phyloP scores from a whole-genome alignment of 1,140 invertebrate genomes.

The Drosophila tristis region DNA sequence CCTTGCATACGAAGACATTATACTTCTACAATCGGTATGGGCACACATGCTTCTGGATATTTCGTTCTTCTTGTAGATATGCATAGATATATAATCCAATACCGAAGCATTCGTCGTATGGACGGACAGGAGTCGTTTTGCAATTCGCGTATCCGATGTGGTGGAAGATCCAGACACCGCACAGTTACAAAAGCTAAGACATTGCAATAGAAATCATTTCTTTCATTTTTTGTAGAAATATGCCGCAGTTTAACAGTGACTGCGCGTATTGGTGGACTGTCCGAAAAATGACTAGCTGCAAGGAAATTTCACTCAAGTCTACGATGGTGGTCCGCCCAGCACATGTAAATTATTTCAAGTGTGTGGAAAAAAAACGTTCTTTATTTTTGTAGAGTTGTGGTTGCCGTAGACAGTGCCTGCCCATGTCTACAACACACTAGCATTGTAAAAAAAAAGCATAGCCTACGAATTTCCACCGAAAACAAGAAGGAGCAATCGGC shows the following conservation, averaged over 20 bases:
- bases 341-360: slow-evolving; percentile 53
- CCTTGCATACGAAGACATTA: slow-evolving; percentile 17
- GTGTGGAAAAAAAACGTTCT: slow-evolving; percentile 48
- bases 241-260: slow-evolving; percentile 75
- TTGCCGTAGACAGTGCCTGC: slow-evolving; percentile 65
- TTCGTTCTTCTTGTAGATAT: slow-evolving; percentile 43
- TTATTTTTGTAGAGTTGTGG: slow-evolving; percentile 63
- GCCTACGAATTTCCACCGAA: background rate
- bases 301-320: background rate
- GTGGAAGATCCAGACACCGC: slow-evolving; percentile 8
- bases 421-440: slow-evolving; percentile 19
- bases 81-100: slow-evolving; percentile 4
- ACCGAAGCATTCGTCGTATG: slow-evolving; percentile 13
- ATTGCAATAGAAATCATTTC: slow-evolving; percentile 51
- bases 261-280: slow-evolving; percentile 59
- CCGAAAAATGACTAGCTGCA: background rate
- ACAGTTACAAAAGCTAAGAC: slow-evolving; percentile 31
- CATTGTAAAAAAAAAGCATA: background rate
- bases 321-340: background rate
- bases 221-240: slow-evolving; percentile 77
- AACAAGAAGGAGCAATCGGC: slow-evolving; percentile 3
- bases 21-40: slow-evolving; percentile 20
- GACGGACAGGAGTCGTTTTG: too few species aligned
- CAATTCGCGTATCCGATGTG: too few species aligned
- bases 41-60: slow-evolving; percentile 45